phyloP scores from a whole-genome alignment of 2,113 vertebrate species.

The Otolemur garnettii region DNA sequence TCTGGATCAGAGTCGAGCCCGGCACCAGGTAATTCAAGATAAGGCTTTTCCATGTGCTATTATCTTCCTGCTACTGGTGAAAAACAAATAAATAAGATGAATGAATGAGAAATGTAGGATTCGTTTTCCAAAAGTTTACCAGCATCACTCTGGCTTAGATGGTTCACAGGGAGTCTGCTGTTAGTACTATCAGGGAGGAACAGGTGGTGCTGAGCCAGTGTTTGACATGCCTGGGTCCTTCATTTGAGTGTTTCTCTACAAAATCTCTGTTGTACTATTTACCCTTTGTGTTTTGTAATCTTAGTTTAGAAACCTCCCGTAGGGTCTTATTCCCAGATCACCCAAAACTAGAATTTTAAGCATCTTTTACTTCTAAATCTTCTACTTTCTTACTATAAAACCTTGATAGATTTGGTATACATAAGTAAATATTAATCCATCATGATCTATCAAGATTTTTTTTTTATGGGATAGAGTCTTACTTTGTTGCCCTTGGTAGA shows the following conservation, averaged over 20 bases:
- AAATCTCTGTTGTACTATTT: neutral
- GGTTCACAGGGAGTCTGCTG: neutral
- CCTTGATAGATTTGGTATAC: neutral
- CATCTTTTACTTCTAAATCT: neutral
- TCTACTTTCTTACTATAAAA: neutral
- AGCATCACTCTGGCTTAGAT: neutral
- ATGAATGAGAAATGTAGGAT: neutral
- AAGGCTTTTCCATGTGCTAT: neutral
- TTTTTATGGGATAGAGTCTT: no score
- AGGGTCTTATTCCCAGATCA: neutral
- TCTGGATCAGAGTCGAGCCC: constrained; percentile 90
- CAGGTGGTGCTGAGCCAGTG: neutral
- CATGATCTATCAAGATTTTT: constrained; percentile 2
- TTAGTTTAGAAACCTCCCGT: neutral
- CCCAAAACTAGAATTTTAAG: constrained; percentile 13
- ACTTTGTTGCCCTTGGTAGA: no score
- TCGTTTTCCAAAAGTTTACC: neutral
- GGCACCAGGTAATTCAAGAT: constrained; percentile 90
- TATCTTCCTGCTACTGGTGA: neutral
- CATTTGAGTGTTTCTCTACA: neutral
- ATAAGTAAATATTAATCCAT: neutral
- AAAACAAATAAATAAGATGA: neutral
- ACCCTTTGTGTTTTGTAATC: neutral
- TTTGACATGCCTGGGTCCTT: neutral
- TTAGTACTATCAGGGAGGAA: neutral